These are phyloP conservation scores for Pseudois nayaur DNA, from an alignment of 2,113 vertebrate species.

Conservation along the genomic window DNA sequence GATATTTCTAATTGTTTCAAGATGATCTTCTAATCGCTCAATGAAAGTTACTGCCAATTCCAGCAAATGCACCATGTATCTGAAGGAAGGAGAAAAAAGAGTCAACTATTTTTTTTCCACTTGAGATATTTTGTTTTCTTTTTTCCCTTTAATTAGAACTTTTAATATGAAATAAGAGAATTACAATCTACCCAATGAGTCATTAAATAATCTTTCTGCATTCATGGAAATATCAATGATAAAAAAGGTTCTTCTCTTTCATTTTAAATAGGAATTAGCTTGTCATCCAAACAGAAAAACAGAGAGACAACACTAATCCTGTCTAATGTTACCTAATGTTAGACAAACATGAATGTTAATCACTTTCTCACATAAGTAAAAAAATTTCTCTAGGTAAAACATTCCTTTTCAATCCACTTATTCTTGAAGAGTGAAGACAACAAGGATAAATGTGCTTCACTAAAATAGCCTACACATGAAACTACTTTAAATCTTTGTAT, in stretches of 20 bases:
- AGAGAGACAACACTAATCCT: background rate
- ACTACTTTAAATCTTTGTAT: background rate
- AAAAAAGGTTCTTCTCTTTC: slow-evolving; percentile 5
- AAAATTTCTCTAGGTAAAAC: background rate
- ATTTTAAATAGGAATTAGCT: background rate
- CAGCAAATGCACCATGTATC: slow-evolving; percentile 85
- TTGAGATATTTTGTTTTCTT: slow-evolving; percentile 6
- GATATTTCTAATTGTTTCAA: slow-evolving; percentile 78
- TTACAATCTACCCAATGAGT: background rate
- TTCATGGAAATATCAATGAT: background rate
- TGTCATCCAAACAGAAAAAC: slow-evolving; percentile 14
- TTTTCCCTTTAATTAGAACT: slow-evolving; percentile 20
- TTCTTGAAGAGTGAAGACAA: background rate
- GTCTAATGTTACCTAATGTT: background rate
- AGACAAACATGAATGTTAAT: background rate
- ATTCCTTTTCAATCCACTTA: slow-evolving; percentile 29
- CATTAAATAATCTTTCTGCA: slow-evolving; percentile 8
- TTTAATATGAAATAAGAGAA: slow-evolving; percentile 20
- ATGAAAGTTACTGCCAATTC: slow-evolving; percentile 86
- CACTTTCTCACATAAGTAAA: slow-evolving; percentile 5
- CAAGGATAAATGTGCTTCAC: background rate
- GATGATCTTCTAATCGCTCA: slow-evolving; percentile 85
- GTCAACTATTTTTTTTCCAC: background rate
- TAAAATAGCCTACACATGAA: slow-evolving; percentile 2
- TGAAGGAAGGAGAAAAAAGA: slow-evolving; percentile 68